These are phyloP conservation scores for Euthynnus affinis DNA, from an alignment of 2,797 vertebrate genomes.

Conservation along the genomic window DNA sequence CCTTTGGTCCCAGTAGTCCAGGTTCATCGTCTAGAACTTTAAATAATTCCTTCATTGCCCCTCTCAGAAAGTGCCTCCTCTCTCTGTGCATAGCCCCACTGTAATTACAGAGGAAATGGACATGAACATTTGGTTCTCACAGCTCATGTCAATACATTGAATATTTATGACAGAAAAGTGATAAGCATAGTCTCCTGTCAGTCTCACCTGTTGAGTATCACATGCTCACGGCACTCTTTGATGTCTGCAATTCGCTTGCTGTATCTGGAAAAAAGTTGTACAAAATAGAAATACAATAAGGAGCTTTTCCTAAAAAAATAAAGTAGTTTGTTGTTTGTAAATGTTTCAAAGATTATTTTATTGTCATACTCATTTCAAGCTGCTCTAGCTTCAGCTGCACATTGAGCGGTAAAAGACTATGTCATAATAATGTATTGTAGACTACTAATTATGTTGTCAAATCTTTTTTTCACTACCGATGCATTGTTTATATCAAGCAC, in stretches of 20 bases:
- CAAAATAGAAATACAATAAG: not conserved
- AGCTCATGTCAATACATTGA: constrained; percentile 12
- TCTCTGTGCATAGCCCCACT: constrained; percentile 92
- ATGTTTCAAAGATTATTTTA: not conserved
- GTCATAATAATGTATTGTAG: not conserved
- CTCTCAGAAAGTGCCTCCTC: constrained; percentile 88
- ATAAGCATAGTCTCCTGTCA: not conserved
- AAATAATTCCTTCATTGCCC: constrained; percentile 89
- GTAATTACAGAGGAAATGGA: constrained; percentile 23
- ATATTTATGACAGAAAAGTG: constrained; percentile 19
- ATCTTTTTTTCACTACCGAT: no score
- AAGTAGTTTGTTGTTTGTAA: not conserved
- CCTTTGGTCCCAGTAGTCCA: constrained; percentile 95
- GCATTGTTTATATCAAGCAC: no score
- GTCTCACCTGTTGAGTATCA: constrained; percentile 86
- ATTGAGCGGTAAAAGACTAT: not conserved
- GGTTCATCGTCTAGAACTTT: constrained; percentile 92
- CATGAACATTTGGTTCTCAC: constrained; percentile 7
- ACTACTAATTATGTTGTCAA: not conserved
- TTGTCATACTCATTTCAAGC: not conserved
- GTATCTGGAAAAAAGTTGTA: constrained; percentile 83
- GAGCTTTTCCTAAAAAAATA: not conserved
- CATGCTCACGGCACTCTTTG: constrained; percentile 92
- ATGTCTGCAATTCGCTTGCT: constrained; percentile 91
- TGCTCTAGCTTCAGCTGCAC: not conserved